Evolutionary conservation across 2,797 vertebrate genomes (phyloP).

Genomic region (Phrynocephalus vlangalii): DNA sequence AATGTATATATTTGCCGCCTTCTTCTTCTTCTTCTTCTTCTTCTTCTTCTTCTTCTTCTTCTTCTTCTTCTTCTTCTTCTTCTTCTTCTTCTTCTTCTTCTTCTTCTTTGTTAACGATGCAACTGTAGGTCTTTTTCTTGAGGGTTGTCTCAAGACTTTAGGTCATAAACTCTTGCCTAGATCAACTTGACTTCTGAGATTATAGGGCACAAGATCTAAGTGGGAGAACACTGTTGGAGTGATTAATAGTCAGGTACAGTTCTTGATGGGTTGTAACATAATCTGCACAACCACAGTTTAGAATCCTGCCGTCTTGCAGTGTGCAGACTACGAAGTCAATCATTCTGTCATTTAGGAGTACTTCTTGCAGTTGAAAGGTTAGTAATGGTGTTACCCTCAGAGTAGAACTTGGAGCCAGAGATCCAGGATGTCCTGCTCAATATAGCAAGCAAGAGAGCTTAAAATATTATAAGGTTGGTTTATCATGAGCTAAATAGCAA

Average conservation of each 20-base stretch:
- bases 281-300: neutral
- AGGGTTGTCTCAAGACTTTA: neutral
- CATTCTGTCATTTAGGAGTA: neutral
- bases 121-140: neutral
- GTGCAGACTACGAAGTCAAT: neutral
- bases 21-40: no score
- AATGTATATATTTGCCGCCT: no score
- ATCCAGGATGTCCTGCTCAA: neutral
- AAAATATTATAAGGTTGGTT: neutral
- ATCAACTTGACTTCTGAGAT: neutral
- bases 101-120: neutral
- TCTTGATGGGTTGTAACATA: neutral
- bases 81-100: no score
- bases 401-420: neutral
- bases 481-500: neutral
- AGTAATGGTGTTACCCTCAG: neutral
- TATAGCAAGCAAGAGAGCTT: neutral
- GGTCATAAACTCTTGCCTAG: neutral
- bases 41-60: no score
- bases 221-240: conserved; percentile 7
- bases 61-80: no score
- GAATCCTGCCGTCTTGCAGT: neutral
- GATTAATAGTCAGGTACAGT: neutral
- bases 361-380: neutral
- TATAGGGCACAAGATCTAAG: conserved; percentile 20